A percentile compares a stretch with the other conserved stretches of the same genome.
phyloP scores from a whole-genome alignment of 2,113 vertebrate genomes.

The Herpetotheres cachinnans region DNA sequence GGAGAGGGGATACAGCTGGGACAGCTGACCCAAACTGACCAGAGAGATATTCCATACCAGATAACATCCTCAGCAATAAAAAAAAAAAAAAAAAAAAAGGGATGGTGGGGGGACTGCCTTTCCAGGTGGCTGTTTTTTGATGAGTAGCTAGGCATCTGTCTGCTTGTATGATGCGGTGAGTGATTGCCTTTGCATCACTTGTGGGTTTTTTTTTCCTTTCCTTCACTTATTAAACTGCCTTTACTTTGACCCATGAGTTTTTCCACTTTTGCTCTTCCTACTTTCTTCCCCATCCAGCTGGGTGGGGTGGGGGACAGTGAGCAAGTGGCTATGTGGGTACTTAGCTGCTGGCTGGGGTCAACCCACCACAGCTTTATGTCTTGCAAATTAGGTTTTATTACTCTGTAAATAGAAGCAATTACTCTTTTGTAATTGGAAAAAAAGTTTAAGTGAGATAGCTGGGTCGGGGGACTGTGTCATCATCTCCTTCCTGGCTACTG shows the following conservation, averaged over 20 bases:
- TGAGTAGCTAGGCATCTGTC: background rate
- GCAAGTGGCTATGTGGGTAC: background rate
- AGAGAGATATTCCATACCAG: background rate
- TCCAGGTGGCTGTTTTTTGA: background rate
- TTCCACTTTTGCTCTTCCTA: too few relatives aligned
- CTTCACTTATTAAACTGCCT: background rate
- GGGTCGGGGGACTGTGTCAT: accelerated
- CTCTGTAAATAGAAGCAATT: background rate
- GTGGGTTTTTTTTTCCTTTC: background rate
- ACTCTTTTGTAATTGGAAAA: background rate
- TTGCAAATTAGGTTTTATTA: background rate
- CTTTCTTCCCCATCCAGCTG: too few relatives aligned
- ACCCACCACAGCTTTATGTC: background rate
- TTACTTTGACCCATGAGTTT: background rate
- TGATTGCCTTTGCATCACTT: background rate
- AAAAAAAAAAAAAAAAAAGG: background rate
- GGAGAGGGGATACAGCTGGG: background rate
- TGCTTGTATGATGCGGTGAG: background rate
- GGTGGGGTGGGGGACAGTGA: background rate
- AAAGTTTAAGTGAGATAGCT: background rate
- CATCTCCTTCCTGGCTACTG: background rate
- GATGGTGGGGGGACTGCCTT: background rate
- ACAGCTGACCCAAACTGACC: background rate
- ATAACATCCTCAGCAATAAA: background rate
- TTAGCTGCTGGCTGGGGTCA: background rate